Evolutionary conservation across 2,113 vertebrate species (phyloP).

Genomic region (Pseudorasbora parva): DNA sequence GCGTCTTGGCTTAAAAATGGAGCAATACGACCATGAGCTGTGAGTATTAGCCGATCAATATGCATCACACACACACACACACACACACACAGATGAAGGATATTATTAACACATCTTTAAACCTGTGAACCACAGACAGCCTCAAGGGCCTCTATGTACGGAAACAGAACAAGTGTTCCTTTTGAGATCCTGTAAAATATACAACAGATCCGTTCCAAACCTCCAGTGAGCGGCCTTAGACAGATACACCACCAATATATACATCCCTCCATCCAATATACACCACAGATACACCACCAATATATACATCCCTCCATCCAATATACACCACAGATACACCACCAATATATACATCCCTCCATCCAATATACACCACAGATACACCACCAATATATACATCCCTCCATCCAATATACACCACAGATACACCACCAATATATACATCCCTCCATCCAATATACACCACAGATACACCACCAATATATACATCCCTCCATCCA

Average conservation of each 20-base stretch:
- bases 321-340: no score
- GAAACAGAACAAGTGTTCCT: slow-evolving; percentile 30
- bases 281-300: no score
- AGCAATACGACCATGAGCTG: slow-evolving; percentile 16
- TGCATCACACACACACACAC: slow-evolving; percentile 12
- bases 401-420: no score
- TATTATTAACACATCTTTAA: slow-evolving; percentile 32
- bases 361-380: no score
- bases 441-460: no score
- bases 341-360: background rate
- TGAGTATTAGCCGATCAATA: slow-evolving; percentile 53
- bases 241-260: background rate
- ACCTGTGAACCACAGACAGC: slow-evolving; percentile 22
- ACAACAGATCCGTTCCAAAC: background rate
- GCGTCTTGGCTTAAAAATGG: slow-evolving; percentile 13
- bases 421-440: no score
- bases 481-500: no score
- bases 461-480: no score
- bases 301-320: background rate
- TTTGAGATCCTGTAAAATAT: slow-evolving; percentile 15
- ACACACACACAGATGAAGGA: slow-evolving; percentile 2
- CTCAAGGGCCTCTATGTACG: slow-evolving; percentile 22
- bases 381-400: no score
- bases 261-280: no score
- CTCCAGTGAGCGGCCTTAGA: background rate